Evolutionary conservation across 2,888 invertebrate species (phyloP).

Genomic region (Eupithecia subfuscata): DNA sequence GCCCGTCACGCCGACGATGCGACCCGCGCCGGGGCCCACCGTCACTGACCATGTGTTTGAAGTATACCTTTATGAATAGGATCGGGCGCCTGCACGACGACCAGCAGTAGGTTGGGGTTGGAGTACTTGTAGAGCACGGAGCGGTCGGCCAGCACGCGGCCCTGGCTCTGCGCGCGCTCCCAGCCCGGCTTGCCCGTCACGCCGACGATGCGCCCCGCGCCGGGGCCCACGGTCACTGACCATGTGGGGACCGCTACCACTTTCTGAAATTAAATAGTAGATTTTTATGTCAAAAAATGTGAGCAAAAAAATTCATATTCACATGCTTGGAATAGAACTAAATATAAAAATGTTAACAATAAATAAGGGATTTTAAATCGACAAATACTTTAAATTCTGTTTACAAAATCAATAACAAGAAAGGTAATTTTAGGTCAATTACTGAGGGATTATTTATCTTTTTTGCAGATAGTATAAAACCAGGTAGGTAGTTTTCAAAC

Average conservation of each 20-base stretch:
- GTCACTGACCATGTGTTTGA: conserved; percentile 88
- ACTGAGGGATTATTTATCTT: no score
- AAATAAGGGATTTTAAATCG: background rate
- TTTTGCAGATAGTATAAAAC: no score
- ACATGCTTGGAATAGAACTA: no score
- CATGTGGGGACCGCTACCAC: conserved; percentile 87
- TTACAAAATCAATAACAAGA: background rate
- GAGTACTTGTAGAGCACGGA: conserved; percentile 99
- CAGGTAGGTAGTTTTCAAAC: no score
- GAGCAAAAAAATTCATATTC: no score
- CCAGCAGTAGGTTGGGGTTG: conserved; percentile 97
- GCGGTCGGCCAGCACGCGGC: conserved; percentile 89
- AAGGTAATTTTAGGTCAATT: background rate
- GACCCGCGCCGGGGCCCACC: conserved; percentile 85
- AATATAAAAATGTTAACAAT: no score
- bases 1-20: conserved; percentile 85
- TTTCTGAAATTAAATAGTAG: conserved; percentile 69
- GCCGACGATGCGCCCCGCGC: conserved; percentile 85
- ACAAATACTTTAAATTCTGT: background rate
- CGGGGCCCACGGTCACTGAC: conserved; percentile 87
- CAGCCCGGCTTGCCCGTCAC: conserved; percentile 85
- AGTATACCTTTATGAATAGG: conserved; percentile 88
- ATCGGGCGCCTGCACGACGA: conserved; percentile 91
- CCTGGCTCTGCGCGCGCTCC: conserved; percentile 58
- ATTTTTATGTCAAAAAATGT: no score